phyloP scores from a whole-genome alignment of 2,888 invertebrate genomes.

The Cantharis flavilabris region DNA sequence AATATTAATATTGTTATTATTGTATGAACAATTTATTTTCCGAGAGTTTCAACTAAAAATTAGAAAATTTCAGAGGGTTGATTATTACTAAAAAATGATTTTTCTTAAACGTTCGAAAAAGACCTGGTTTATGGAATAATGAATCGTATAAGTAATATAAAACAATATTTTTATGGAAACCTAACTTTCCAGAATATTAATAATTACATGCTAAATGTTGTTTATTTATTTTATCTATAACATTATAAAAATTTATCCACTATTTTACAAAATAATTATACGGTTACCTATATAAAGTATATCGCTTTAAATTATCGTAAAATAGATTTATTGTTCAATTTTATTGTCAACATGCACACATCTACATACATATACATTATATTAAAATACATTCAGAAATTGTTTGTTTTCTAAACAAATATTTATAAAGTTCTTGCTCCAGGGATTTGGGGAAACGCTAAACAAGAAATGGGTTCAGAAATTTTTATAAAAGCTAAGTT shows the following conservation, averaged over 20 bases:
- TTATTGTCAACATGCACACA: not conserved
- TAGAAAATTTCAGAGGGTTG: too few relatives aligned
- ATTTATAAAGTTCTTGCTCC: conserved; percentile 20
- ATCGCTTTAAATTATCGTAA: not conserved
- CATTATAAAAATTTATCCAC: not conserved
- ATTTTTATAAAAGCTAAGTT: conserved; percentile 10
- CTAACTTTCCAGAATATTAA: not conserved
- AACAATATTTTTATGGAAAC: too few relatives aligned
- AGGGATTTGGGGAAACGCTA: conserved; percentile 11
- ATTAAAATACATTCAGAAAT: conserved; percentile 12
- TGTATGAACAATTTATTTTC: too few relatives aligned
- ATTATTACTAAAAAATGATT: too few relatives aligned
- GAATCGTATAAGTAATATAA: too few relatives aligned
- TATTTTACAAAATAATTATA: not conserved
- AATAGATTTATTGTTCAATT: conserved; percentile 4
- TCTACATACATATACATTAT: conserved; percentile 8
- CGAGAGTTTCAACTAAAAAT: too few relatives aligned
- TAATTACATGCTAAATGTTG: not conserved
- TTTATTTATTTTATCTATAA: not conserved
- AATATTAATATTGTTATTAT: too few relatives aligned
- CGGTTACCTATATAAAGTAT: not conserved
- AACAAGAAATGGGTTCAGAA: conserved; percentile 17
- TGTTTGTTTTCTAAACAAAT: conserved; percentile 14
- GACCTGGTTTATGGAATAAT: too few relatives aligned
- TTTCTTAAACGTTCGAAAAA: too few relatives aligned